Evolutionary conservation across 2,888 invertebrate species (phyloP), one percentile per base, ranked within the genome.

Genomic region (Chorisops tibialis): DNA sequence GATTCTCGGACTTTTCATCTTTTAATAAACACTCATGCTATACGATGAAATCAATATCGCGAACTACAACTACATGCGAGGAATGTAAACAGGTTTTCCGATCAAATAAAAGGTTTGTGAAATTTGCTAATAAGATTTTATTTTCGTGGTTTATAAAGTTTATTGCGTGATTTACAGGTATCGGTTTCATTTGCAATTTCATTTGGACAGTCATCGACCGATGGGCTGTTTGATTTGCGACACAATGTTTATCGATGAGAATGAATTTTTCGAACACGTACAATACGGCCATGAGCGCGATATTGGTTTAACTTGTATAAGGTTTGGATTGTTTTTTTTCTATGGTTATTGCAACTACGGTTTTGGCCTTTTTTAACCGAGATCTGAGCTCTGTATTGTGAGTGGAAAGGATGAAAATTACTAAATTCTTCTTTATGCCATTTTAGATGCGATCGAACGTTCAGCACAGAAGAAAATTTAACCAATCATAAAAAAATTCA

Each of bases 11-110:
- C 54, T 72, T 76, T 39, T 12, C 69, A 19, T 70, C 72, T 4
- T 74, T 72, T 19, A 76, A 76, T 48, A 76, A 77, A 61, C 76
- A 76, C 64, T 75, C 74, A 0, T 76, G 76, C 24, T 73, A 72
- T 35, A 69, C 68, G 38, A 67, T 70, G 2, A 74, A 69, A 51
- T 66, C 69, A 16, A 70, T 68, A 16, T 67, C 69, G 3, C 72
- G 75, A 2, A 63, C 67, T 0, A 66, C 65, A 2, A 64, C 70
- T 12, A 72, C 69, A 52, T 76, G 76, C n/a, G 63, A 68, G 39
- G 62, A 69, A 61, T 76, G 76, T 41, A 67, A 68, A 3, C 51
- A 70, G 35, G 67, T 70, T 52, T 77, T 77, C 64, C 70, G 69
- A 12, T 75, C 76, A 1, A 73, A 75, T 68, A 76, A 75, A 65